Evolutionary conservation across 2,888 invertebrate genomes (phyloP), one percentile per base, ranked within the genome.

Genomic region (Nasonovia ribisnigri): DNA sequence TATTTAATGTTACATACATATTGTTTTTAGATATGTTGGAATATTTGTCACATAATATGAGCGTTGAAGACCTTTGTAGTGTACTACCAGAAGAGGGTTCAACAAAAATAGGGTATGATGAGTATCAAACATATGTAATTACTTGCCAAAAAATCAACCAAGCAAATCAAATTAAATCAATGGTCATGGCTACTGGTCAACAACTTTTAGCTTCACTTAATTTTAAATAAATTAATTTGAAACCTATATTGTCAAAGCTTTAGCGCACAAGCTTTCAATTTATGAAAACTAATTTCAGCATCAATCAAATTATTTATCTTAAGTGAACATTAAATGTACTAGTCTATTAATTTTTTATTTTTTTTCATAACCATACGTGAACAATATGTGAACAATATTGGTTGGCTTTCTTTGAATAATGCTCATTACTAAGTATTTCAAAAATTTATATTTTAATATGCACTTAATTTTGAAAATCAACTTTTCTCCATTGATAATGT

Each of bases 171-270:
- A 96, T 97, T 92, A 96, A 96, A 94, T 96, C 96, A 86, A 96
- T 97, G 95, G 96, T 97, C 88, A 96, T 96, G 95, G 96, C 96
- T 16, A 97, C 97, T 57, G 97, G 97, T 88, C 96, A 96, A 94
- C 97, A 97, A 95, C 95, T 97, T 42, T 92, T 95, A 87, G 90
- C 84, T 43, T 86, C 93, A 84, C 86, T 90, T 42, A 90, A 60
- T 86, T 93, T 93, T 42, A 93, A 93, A 93, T 90, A 93, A 67
- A 84, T 77, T 29, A 67, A 84, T 77, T 29, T 43, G 2, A 86
- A 60, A 46, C 26, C 0, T 48, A 36, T 46, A 36, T 60, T 84
- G 48, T 88, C 13, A 84, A 84, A 26, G 46, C 26, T 60, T 86
- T 91, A 4, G 26, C 48, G 46, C 86, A 92, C 60, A 36, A 87